Conservation (phyloP, 2,113 vertebrate species). For the Enhydra lutris region DNA sequence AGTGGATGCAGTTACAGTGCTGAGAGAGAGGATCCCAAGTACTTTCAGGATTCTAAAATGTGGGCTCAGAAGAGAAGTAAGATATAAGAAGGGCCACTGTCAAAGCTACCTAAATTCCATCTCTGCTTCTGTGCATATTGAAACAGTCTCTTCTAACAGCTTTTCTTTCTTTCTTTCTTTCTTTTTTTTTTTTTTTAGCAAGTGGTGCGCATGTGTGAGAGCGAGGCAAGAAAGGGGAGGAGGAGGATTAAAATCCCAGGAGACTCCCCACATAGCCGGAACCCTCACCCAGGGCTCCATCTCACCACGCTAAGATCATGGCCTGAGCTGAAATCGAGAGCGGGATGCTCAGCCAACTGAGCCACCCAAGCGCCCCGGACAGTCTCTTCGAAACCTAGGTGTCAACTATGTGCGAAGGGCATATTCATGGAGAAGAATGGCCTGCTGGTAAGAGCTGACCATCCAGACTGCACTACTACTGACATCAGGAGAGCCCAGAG, state of each 20-base stretch:
- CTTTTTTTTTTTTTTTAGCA: not conserved
- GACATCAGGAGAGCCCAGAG: not conserved
- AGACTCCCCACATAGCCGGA: not conserved
- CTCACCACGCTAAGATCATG: not conserved
- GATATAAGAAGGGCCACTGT: not conserved
- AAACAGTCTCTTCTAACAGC: not conserved
- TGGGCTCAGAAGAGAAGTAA: not conserved
- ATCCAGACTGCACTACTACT: not conserved
- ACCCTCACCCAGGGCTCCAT: not conserved
- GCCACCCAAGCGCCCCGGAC: not conserved
- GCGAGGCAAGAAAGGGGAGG: not conserved
- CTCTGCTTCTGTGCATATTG: not conserved
- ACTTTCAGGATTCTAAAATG: not conserved
- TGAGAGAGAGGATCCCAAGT: not conserved
- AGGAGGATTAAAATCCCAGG: not conserved
- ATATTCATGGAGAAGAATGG: not conserved
- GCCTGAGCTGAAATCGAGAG: not conserved
- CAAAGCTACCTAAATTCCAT: not conserved
- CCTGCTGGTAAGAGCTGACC: not conserved
- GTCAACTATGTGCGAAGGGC: not conserved
- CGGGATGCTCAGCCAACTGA: not conserved
- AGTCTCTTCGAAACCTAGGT: not conserved
- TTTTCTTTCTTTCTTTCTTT: not conserved
- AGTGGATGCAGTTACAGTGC: not conserved
- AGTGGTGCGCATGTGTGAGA: not conserved